Conservation (phyloP, 2,797 vertebrate species). For the Acridotheres tristis region DNA sequence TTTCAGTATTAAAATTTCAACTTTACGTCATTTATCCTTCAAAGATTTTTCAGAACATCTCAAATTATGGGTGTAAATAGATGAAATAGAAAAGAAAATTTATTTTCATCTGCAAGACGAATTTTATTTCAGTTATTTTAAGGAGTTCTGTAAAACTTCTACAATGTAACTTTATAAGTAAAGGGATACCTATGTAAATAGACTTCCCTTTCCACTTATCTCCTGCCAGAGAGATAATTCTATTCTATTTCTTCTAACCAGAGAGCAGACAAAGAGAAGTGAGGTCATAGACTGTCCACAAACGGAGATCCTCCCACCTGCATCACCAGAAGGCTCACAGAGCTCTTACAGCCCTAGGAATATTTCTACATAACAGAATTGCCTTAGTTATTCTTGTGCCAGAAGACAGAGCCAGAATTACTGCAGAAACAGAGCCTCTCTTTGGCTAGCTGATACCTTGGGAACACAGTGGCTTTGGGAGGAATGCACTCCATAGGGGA, state of each 20-base stretch:
- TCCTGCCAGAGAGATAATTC: background rate
- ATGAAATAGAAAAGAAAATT: background rate
- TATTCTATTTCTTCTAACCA: background rate
- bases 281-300: background rate
- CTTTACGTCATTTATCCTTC: background rate
- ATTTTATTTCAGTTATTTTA: background rate
- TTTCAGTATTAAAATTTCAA: background rate
- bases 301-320: background rate
- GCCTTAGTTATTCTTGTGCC: background rate
- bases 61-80: background rate
- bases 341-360: background rate
- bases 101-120: background rate
- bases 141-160: background rate
- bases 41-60: background rate
- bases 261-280: background rate
- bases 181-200: background rate
- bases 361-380: background rate
- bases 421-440: background rate
- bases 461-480: background rate
- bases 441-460: background rate
- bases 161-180: background rate
- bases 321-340: background rate
- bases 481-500: fast-evolving
- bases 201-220: background rate
- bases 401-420: background rate